phyloP scores from a whole-genome alignment of 2,113 vertebrate species.

The Oenanthe oenanthe region DNA sequence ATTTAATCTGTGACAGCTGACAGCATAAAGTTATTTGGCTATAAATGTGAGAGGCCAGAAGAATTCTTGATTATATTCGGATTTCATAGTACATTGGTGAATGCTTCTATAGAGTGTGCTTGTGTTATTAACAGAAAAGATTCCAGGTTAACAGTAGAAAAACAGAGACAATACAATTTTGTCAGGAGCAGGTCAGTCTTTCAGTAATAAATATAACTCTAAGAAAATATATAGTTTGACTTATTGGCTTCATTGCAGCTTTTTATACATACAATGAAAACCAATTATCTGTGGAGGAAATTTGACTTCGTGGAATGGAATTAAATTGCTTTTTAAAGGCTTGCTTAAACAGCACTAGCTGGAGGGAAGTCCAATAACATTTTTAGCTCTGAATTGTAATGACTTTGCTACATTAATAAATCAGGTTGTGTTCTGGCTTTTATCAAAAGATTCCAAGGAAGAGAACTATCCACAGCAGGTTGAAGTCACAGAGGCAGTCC shows the following conservation, averaged over 20 bases:
- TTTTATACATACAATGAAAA: conserved; percentile 72
- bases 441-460: conserved; percentile 63
- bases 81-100: not conserved
- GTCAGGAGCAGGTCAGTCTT: not conserved
- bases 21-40: not conserved
- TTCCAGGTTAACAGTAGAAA: not conserved
- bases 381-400: conserved; percentile 72
- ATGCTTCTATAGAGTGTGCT: not conserved
- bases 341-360: conserved; percentile 71
- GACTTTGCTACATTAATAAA: conserved; percentile 71
- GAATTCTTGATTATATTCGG: not conserved
- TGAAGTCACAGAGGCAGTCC: conserved; percentile 5
- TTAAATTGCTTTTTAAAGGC: conserved; percentile 79
- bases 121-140: not conserved
- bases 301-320: conserved; percentile 74
- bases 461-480: conserved; percentile 40
- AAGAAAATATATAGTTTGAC: conserved; percentile 30
- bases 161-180: not conserved
- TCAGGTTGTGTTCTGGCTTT: conserved; percentile 68
- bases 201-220: conserved; percentile 29
- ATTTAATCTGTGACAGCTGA: not conserved
- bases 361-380: conserved; percentile 68
- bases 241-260: conserved; percentile 52
- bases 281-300: conserved; percentile 79
- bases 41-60: not conserved